Evolutionary conservation across 2,888 invertebrate genomes (phyloP).

Genomic region (Lasioglossum zephyrum): DNA sequence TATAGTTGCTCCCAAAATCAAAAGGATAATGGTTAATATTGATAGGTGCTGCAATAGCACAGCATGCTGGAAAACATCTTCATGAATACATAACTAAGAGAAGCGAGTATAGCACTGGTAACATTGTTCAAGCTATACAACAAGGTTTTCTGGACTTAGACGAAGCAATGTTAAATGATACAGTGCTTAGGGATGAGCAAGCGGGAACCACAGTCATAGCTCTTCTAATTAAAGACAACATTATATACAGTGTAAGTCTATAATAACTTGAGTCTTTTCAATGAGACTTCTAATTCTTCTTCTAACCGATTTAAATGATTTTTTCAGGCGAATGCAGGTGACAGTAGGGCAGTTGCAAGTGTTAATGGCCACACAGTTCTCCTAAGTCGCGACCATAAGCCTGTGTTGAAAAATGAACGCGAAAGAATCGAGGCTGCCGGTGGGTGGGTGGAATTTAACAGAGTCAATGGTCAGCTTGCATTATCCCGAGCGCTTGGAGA

Average conservation of each 20-base stretch:
- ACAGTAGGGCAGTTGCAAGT: constrained; percentile 97
- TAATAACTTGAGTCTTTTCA: not conserved
- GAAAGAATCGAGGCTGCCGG: constrained; percentile 96
- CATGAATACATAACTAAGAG: constrained; percentile 95
- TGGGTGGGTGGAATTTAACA: constrained; percentile 98
- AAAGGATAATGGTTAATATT: constrained; percentile 68
- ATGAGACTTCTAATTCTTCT: not conserved
- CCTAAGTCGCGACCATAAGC: constrained; percentile 97
- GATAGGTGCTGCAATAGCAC: constrained; percentile 94
- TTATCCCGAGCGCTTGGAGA: constrained; percentile 98
- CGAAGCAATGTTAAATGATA: constrained; percentile 95
- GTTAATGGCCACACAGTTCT: constrained; percentile 90
- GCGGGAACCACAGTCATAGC: constrained; percentile 98
- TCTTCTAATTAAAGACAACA: constrained; percentile 92
- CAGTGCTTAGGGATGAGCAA: constrained; percentile 94
- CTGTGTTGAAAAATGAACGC: constrained; percentile 94
- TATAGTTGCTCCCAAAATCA: constrained; percentile 3
- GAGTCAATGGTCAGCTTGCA: constrained; percentile 99
- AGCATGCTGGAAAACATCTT: constrained; percentile 97
- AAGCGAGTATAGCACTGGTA: constrained; percentile 92
- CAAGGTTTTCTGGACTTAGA: constrained; percentile 96
- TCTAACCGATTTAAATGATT: not conserved
- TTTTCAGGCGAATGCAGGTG: constrained; percentile 95
- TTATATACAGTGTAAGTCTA: constrained; percentile 91
- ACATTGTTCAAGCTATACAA: constrained; percentile 93